Evolutionary conservation across 2,113 vertebrate species (phyloP), one percentile per base, ranked within the genome.

Genomic region (Dipodomys stephensi): DNA sequence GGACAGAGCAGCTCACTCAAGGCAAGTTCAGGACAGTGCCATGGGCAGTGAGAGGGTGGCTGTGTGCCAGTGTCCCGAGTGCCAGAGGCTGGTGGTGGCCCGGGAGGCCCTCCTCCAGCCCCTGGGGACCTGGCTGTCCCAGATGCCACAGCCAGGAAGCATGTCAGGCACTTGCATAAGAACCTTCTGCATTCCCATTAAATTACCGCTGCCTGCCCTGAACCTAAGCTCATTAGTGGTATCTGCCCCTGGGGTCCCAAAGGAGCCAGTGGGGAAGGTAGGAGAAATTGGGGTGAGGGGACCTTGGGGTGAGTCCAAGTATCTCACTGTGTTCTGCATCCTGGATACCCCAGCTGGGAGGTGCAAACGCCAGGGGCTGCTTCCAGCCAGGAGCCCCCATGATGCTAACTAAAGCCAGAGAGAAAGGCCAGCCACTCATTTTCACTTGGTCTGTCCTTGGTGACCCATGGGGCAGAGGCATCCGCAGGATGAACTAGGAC

Each of bases 71-170:
- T 27, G 60, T 92, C 95, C 88, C 0, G 2, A 83, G 92, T 69
- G 90, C 88, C 93, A 46, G 89, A 88, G 81, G 53, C 92, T 79
- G 83, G 46, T 88, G 88, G 76, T 72, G 92, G 82, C 68, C 28
- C 87, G 22, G 62, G 64, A 76, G 62, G 44, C 69, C 73, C 78
- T 81, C 62, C 80, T 88, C 95, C 81, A 94, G 77, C 69, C 95
- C 94, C 93, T 90, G 90, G 90, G 96, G 97, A 96, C 97, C 88
- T 96, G 90, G 71, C 92, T 97, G 96, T 96, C 95, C 96, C 96
- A 97, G 95, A 97, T 97, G 96, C 94, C 90, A 92, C 74, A 90
- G 86, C 46, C 86, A 4, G 95, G 96, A 97, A 96, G 83, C 97
- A 76, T 97, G 97, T 97, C 95, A 93, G 94, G 82, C 77, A 73